A percentile compares a stretch with the other conserved stretches of the same genome.
phyloP scores from a whole-genome alignment of 2,113 vertebrate genomes.

The Ictidomys tridecemlineatus region DNA sequence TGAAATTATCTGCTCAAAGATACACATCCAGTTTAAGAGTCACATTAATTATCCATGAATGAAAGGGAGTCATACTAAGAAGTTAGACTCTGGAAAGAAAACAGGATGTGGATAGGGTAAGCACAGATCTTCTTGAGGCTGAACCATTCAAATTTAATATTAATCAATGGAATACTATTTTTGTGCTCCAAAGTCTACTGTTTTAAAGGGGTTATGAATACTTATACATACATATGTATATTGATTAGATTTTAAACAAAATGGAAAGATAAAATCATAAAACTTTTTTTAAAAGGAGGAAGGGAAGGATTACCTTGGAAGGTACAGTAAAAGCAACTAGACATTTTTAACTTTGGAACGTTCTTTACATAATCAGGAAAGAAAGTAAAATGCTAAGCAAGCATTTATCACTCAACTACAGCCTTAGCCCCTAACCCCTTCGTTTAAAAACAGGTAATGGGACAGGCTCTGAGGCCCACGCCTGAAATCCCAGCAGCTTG shows the following conservation, averaged over 20 bases:
- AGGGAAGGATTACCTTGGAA: no score
- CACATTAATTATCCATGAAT: background rate
- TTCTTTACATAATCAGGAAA: no score
- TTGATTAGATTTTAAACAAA: background rate
- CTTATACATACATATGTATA: background rate
- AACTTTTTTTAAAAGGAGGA: background rate
- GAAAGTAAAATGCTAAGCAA: no score
- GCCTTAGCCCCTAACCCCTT: no score
- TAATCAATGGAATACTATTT: background rate
- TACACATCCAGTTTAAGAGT: background rate
- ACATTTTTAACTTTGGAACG: no score
- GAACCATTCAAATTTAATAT: background rate
- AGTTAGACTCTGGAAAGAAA: background rate
- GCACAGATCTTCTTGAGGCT: background rate
- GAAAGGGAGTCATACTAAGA: background rate
- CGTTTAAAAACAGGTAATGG: no score
- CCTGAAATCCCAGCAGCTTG: no score
- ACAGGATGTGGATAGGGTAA: background rate
- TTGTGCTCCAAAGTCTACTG: background rate
- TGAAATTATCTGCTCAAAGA: background rate
- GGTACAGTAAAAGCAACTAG: no score
- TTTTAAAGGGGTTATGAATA: background rate
- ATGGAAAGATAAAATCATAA: background rate
- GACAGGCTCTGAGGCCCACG: rapidly evolving
- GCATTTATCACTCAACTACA: no score